Base-by-base conservation (phyloP, 1,140 invertebrate species). In the Drosophila serrata region DNA sequence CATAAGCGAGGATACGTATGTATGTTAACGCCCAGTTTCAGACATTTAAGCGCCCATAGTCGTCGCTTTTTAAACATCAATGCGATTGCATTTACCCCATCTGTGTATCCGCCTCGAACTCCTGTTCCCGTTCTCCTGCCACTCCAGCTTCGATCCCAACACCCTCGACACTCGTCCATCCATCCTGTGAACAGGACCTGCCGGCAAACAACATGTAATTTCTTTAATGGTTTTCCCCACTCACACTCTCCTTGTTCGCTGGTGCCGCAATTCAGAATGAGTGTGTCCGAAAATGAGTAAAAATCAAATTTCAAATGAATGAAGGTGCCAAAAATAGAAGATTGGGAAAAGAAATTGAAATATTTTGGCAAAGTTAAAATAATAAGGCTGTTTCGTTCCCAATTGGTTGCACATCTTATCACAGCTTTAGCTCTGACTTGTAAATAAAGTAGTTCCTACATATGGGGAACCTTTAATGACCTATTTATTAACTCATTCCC, bases 221-320 rank as follows among this genome's bases (percentile, higher is more conserved):
- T 88, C 85, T 88, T 88, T 88, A 88, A 88, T 88, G 84, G 85
- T 88, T 88, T 88, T 88, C 56, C 68, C 82, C 63, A 49, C 58
- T 43, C 60, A 62, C 65, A 46, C 35, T 31, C 22, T 43, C 43
- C 27, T 9, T 37, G 12, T 48, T 60, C 8, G 11, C n/a, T 27
- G 42, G 51, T 27, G 46, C 56, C 42, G 33, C 51, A 48, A 72
- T 49, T 42, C 56, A 45, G 35, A 76, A 49, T 63, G 59, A 69
- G 74, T 81, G 48, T 45, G 53, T 63, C 64, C 69, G 45, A 79
- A 78, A 82, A 75, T 82, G 46, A 62, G 49, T 51, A 62, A 68
- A 82, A 72, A 76, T 68, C 77, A 64, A 77, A 75, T 75, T 69
- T 81, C 61, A 69, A 87, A 81, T 65, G 61, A 63, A 79, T 82